Evolutionary conservation across 2,797 vertebrate genomes (phyloP), one percentile per base, ranked within the genome.

Genomic region (Gymnothorax javanicus): DNA sequence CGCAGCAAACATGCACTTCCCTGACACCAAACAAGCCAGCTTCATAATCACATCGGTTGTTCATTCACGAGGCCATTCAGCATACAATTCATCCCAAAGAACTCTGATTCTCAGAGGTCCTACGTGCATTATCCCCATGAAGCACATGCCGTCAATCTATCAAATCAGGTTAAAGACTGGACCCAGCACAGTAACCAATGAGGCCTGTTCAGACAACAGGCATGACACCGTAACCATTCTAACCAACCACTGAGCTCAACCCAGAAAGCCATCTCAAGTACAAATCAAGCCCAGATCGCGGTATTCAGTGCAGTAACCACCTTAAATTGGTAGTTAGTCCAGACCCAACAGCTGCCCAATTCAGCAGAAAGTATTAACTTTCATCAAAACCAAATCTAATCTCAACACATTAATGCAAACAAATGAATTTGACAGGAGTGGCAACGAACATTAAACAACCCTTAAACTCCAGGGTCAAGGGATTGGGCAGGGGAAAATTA

Each of bases 311-410:
- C 33, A 43, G 33, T 43, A 43, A 43, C 33, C 33, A 43, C 33
- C 33, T 43, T 43, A 43, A 43, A 43, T 43, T 43, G 33, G 33
- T 43, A 43, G 33, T 1, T 25, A 5, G 15, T 12, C 62, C 62
- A 64, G 15, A 75, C 54, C 52, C 25, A 25, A 56, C 52, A 85
- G 85, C 85, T 77, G 85, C 69, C 50, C 15, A 27, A 43, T 57
- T 57, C 77, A 4, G 54, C 43, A 50, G 56, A 13, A 57, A n/a
- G 79, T 11, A 33, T 33, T 56, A 58, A 33, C 83, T 52, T 54
- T 52, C 43, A 84, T 67, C 50, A 54, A 3, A 67, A 84, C 12
- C 25, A 50, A 64, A 84, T 43, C 33, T 43, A 43, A 43, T 43
- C 33, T 43, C 33, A 43, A 43, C 33, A 43, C 33, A 43, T 43